Percentiles rank a stretch among this genome's conserved stretches.
Conservation (phyloP, 1,140 invertebrate genomes). For the Papilio aristodemus region DNA sequence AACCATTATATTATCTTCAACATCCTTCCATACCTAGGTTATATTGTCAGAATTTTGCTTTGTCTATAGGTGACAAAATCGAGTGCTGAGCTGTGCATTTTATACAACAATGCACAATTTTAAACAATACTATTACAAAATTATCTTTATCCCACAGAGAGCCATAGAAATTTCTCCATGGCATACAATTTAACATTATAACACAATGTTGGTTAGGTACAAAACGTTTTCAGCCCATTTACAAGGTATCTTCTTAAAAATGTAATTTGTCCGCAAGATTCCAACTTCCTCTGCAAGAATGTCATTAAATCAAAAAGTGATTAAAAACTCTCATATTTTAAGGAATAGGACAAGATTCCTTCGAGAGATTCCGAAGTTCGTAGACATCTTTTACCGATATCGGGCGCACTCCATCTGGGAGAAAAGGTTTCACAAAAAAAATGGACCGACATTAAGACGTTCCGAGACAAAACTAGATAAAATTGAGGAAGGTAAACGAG, state of each 20-base stretch:
- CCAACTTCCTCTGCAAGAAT: neutral
- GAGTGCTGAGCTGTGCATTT: too few relatives aligned
- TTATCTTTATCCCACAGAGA: too few relatives aligned
- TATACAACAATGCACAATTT: too few relatives aligned
- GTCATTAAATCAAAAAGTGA: neutral
- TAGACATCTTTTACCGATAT: constrained; percentile 58
- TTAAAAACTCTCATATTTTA: neutral
- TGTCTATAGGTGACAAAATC: too few relatives aligned
- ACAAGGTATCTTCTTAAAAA: neutral
- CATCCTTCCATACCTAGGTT: too few relatives aligned
- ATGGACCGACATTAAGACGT: constrained; percentile 53
- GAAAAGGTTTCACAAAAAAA: constrained; percentile 58
- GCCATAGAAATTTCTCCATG: too few relatives aligned
- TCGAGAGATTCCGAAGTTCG: constrained; percentile 27
- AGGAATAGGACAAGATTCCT: neutral
- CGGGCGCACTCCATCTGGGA: constrained; percentile 47
- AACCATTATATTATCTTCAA: neutral
- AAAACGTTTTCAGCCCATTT: too few relatives aligned
- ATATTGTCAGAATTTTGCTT: too few relatives aligned
- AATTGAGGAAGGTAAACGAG: constrained; percentile 52
- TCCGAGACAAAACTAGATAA: constrained; percentile 49
- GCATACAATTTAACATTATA: too few relatives aligned
- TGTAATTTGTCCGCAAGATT: neutral
- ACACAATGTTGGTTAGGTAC: too few relatives aligned
- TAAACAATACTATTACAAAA: too few relatives aligned